phyloP scores from a whole-genome alignment of 2,113 vertebrate genomes.

The Atherinomorus stipes region DNA sequence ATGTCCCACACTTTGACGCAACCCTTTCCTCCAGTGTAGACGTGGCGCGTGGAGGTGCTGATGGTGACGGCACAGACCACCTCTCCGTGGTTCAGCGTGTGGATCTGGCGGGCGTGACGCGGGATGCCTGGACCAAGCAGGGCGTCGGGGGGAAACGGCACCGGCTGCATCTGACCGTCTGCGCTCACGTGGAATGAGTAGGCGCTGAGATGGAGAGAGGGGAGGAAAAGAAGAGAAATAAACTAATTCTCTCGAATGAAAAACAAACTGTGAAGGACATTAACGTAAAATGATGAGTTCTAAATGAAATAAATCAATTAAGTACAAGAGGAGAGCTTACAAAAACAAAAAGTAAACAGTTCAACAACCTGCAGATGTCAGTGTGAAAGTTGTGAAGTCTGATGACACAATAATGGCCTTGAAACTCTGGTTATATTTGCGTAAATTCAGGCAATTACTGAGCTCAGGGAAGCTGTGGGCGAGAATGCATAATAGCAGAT shows the following conservation, averaged over 20 bases:
- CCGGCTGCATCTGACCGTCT: slow-evolving; percentile 84
- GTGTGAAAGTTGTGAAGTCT: slow-evolving; percentile 13
- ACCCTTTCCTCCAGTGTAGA: slow-evolving; percentile 92
- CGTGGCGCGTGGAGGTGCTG: slow-evolving; percentile 89
- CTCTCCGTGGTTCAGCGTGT: slow-evolving; percentile 89
- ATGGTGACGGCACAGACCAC: slow-evolving; percentile 93
- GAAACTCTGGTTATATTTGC: slow-evolving; percentile 27
- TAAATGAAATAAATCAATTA: slow-evolving; percentile 26
- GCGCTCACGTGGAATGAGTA: slow-evolving; percentile 85
- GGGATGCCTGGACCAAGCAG: slow-evolving; percentile 87
- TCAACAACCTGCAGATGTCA: neutral
- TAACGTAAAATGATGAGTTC: neutral
- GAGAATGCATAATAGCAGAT: slow-evolving; percentile 49
- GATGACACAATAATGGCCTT: slow-evolving; percentile 26
- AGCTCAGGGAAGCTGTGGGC: slow-evolving; percentile 35
- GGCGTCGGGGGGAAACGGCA: slow-evolving; percentile 85
- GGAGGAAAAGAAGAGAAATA: slow-evolving; percentile 1
- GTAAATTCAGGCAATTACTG: slow-evolving; percentile 49
- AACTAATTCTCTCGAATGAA: slow-evolving; percentile 7
- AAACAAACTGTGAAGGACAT: slow-evolving; percentile 3
- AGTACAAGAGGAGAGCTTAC: neutral
- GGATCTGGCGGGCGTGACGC: slow-evolving; percentile 87
- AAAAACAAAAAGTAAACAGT: slow-evolving; percentile 17
- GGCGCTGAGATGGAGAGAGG: slow-evolving; percentile 59
- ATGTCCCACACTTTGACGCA: slow-evolving; percentile 95